Percentiles rank a stretch among this genome's conserved stretches.
Conservation (phyloP, 2,113 vertebrate species). For the Rafetus swinhoei region DNA sequence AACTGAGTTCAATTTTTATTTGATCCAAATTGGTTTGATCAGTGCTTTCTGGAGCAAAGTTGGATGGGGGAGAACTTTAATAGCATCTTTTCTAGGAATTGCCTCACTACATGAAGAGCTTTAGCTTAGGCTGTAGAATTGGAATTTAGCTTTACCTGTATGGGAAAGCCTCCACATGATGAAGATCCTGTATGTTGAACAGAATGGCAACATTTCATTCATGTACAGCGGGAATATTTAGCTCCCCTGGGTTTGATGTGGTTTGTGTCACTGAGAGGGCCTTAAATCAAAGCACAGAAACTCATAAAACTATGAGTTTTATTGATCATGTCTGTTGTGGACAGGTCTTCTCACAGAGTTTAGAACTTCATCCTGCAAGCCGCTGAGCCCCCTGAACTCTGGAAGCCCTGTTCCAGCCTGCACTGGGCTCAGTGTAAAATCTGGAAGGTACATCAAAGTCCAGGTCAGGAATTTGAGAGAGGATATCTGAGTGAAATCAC, state of each 20-base stretch:
- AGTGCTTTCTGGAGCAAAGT: background rate
- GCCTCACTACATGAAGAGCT: background rate
- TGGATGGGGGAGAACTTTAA: background rate
- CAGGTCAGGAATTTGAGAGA: background rate
- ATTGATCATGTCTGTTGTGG: conserved; percentile 50
- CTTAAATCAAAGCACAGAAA: conserved; percentile 65
- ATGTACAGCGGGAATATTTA: conserved; percentile 47
- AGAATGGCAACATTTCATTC: conserved; percentile 56
- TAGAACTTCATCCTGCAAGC: conserved; percentile 22
- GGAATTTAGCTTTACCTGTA: background rate
- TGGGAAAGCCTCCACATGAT: conserved; percentile 2
- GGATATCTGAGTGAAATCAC: conserved; percentile 25
- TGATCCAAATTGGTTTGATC: background rate
- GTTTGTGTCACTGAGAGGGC: conserved; percentile 46
- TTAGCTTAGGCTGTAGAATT: background rate
- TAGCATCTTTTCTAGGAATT: background rate
- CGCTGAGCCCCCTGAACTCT: conserved; percentile 7
- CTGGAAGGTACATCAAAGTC: background rate
- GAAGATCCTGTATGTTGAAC: conserved; percentile 56
- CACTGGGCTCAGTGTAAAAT: background rate
- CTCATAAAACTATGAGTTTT: conserved; percentile 61
- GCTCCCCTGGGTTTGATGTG: background rate
- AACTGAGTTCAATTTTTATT: background rate
- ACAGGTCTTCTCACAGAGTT: background rate
- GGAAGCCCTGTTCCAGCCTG: background rate